Percentiles rank a stretch among this genome's conserved stretches.
Conservation (phyloP, 35 echinoderm and acorn worm genomes). For the Heliocidaris erythrogramma region DNA sequence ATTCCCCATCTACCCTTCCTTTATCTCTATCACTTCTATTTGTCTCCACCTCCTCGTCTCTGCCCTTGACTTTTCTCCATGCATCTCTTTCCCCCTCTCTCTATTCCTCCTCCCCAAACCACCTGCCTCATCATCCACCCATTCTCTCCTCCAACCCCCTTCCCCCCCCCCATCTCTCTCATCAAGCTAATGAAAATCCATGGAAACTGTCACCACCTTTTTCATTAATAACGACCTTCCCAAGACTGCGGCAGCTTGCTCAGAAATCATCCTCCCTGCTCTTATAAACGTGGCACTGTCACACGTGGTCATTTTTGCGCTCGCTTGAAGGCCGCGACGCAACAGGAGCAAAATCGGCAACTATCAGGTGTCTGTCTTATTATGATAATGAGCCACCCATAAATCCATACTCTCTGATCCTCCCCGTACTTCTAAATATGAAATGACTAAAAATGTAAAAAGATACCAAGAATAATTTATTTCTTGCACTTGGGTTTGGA, state of each 20-base stretch:
- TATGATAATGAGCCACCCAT: background rate
- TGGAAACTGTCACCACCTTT: background rate
- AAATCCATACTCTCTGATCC: background rate
- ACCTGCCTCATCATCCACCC: no score
- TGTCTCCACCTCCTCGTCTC: background rate
- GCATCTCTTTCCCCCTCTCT: background rate
- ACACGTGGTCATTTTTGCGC: background rate
- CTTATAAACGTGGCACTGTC: background rate
- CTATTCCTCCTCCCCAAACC: background rate
- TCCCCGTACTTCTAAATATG: background rate
- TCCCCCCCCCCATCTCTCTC: background rate
- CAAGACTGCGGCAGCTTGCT: background rate
- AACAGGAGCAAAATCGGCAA: background rate
- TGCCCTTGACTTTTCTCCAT: background rate
- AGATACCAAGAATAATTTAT: background rate
- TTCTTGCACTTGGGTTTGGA: background rate
- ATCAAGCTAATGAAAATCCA: slow-evolving; percentile 7
- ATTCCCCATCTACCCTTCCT: background rate
- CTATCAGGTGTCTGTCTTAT: background rate
- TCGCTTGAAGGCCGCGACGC: background rate
- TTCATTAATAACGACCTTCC: background rate
- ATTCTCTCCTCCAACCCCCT: background rate
- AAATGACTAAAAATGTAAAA: background rate
- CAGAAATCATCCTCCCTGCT: background rate
- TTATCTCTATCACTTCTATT: background rate